phyloP scores from a whole-genome alignment of 1,140 invertebrate genomes.

The Holotrichia oblita region DNA sequence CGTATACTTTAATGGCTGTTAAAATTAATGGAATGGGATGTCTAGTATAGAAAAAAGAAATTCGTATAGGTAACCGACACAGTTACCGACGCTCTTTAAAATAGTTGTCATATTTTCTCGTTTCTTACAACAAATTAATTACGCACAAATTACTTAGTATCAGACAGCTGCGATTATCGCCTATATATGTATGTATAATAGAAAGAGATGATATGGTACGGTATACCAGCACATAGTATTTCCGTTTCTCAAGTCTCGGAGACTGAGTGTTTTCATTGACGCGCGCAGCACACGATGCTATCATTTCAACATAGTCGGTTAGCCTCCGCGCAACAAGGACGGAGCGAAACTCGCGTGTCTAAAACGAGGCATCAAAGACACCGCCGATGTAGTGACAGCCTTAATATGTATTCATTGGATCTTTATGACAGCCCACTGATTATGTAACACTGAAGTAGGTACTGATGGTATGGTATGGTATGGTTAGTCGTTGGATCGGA shows the following conservation, averaged over 20 bases:
- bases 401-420: conserved; percentile 46
- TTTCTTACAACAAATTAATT: conserved; percentile 35
- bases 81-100: conserved; percentile 10
- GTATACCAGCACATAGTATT: conserved; percentile 5
- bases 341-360: conserved; percentile 41
- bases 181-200: conserved; percentile 22
- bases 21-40: not conserved
- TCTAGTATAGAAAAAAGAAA: conserved; percentile 27
- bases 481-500: conserved; percentile 10
- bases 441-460: conserved; percentile 45
- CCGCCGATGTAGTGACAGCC: conserved; percentile 45
- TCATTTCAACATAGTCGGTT: conserved; percentile 20
- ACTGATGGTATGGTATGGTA: conserved; percentile 37
- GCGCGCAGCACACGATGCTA: conserved; percentile 31
- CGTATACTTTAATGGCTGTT: not conserved
- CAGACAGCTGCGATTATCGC: not conserved
- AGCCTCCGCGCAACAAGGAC: conserved; percentile 32
- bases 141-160: not conserved
- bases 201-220: not conserved
- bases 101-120: conserved; percentile 35
- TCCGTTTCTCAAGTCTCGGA: conserved; percentile 25
- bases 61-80: not conserved
- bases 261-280: conserved; percentile 31
- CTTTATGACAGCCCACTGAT: conserved; percentile 46
- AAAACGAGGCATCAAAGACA: conserved; percentile 42